Conservation (phyloP, 2,888 invertebrate genomes). For the Andrena trimmerana region DNA sequence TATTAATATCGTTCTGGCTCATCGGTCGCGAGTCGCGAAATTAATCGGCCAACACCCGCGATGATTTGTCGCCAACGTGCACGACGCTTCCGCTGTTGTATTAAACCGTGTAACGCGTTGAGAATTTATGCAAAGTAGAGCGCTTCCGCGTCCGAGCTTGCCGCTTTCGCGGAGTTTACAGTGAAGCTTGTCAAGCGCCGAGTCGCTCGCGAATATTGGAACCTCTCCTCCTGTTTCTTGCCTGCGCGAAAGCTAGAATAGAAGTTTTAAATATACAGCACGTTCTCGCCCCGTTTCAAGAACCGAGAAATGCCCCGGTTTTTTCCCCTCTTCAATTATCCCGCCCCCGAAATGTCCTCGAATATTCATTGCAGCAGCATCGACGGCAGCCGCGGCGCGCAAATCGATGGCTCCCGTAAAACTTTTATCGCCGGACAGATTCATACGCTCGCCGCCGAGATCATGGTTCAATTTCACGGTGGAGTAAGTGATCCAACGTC, state of each 20-base stretch:
- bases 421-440: constrained; percentile 50
- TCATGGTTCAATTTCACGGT: constrained; percentile 56
- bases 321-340: constrained; percentile 25
- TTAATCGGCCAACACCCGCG: not conserved
- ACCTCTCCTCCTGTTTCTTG: no score
- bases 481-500: constrained; percentile 46
- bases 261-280: no score
- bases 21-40: not conserved
- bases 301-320: not conserved
- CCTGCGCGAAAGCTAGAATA: no score
- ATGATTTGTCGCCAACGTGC: not conserved
- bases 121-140: not conserved
- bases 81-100: not conserved
- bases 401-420: constrained; percentile 46
- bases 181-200: no score
- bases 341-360: not conserved
- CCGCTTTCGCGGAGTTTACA: not conserved
- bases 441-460: constrained; percentile 44
- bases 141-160: not conserved
- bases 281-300: no score
- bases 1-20: constrained; percentile 22
- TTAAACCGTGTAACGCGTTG: not conserved
- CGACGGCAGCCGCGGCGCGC: not conserved
- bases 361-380: constrained; percentile 40
- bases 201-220: no score